Evolutionary conservation across 2,888 invertebrate genomes (phyloP), one percentile per base, ranked within the genome.

Genomic region (Podotricha telesiphe): DNA sequence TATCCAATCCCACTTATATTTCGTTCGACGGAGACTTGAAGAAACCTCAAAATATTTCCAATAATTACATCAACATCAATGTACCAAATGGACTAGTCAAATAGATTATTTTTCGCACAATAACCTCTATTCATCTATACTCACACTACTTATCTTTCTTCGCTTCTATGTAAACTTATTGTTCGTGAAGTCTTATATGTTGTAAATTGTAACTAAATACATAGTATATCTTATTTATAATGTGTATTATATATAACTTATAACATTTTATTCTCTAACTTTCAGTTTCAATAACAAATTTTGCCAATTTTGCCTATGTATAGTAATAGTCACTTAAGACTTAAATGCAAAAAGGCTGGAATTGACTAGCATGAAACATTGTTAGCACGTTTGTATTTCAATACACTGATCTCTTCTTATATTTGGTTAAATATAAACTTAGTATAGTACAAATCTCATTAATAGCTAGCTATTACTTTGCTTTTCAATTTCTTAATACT

Each of bases 21-120:
- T 84, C 88, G 1, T 81, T 87, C 68, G 85, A 86, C 67, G 77
- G 80, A 17, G 86, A 87, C 66, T 76, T 81, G n/a, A 89, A 91
- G 75, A 91, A 89, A 77, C 86, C 89, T 67, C 83, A 85, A 64
- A 85, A 88, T 76, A 79, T 82, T 77, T 79, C 82, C 75, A 86
- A 84, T 75, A 83, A 77, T 75, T 92, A 93, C 75, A 84, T 87
- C 42, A 91, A 89, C 67, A 70, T 78, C 59, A 79, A 74, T 75
- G 78, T 79, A 70, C 86, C 88, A 68, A 91, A 91, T 75, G 89
- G 91, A 86, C 88, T 91, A 90, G 91, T 92, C 89, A 91, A 88
- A 80, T 91, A 86, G 83, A 79, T 82, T 76, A 71, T 71, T 51
- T 71, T 56, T 67, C 67, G 45, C 67, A 74, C 68, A 72, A 69